phyloP scores from a whole-genome alignment of 2,797 vertebrate species.

The Sebastes cheni region DNA sequence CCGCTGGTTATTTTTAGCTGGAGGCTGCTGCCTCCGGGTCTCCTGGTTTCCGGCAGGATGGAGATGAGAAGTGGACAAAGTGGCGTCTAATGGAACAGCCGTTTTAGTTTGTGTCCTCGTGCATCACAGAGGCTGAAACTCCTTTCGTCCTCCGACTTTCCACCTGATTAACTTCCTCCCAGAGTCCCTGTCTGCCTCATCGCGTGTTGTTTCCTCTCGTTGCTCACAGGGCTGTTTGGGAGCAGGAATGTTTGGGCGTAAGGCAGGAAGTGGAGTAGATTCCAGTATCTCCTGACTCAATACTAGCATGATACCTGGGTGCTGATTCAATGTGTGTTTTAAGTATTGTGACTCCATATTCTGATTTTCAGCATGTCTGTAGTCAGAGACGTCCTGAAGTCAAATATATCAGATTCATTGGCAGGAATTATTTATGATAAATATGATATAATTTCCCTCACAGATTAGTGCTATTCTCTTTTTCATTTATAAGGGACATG shows the following conservation, averaged over 20 bases:
- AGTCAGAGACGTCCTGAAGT: too few species aligned
- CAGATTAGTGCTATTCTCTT: too few species aligned
- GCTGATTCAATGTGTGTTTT: too few species aligned
- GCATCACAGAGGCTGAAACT: background rate
- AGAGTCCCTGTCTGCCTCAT: background rate
- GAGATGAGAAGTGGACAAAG: slow-evolving; percentile 31
- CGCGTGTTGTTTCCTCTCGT: background rate
- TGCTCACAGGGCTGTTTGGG: slow-evolving; percentile 3
- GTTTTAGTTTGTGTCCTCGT: background rate
- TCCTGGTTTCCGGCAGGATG: slow-evolving; percentile 42
- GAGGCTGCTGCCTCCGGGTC: background rate
- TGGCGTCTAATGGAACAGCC: slow-evolving; percentile 1
- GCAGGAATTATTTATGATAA: too few species aligned
- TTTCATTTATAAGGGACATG: too few species aligned
- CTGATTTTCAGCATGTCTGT: too few species aligned
- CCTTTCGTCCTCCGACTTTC: background rate
- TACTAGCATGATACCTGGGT: too few species aligned
- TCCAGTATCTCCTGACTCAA: too few species aligned
- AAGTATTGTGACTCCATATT: too few species aligned
- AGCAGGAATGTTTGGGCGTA: background rate
- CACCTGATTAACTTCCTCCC: slow-evolving; percentile 21
- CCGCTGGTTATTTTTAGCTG: slow-evolving; percentile 59
- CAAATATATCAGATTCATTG: too few species aligned
- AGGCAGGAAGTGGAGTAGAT: background rate
- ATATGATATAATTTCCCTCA: too few species aligned